Evolutionary conservation across 2,113 vertebrate species (phyloP).

Genomic region (Chroicocephalus ridibundus): DNA sequence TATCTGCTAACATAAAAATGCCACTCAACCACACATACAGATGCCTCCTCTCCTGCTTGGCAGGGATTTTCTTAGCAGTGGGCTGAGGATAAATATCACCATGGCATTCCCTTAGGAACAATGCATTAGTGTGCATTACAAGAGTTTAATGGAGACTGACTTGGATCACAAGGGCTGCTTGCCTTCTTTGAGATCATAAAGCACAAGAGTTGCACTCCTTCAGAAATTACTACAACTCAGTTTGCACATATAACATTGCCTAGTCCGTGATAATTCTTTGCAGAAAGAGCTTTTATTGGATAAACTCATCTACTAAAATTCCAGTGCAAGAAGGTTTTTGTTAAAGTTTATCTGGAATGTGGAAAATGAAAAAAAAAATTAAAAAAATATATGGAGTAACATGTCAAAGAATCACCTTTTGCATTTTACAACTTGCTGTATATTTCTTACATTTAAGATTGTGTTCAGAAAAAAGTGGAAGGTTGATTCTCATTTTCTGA

Average conservation of each 20-base stretch:
- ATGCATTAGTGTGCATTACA: background rate
- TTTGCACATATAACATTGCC: background rate
- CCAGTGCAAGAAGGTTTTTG: background rate
- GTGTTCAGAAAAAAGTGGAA: background rate
- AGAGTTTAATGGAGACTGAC: background rate
- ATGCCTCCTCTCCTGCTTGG: conserved; percentile 39
- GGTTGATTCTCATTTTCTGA: background rate
- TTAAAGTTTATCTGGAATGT: background rate
- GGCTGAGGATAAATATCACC: conserved; percentile 54
- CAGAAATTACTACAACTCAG: background rate
- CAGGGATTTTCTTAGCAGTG: conserved; percentile 1
- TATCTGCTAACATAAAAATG: conserved; percentile 35
- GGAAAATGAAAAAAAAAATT: background rate
- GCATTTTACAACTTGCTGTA: background rate
- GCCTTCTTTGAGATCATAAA: background rate
- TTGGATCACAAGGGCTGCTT: background rate
- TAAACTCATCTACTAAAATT: background rate
- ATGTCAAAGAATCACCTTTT: background rate
- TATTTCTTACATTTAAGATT: background rate
- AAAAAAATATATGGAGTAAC: background rate
- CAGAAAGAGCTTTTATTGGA: background rate
- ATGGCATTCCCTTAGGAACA: conserved; percentile 25
- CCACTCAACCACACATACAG: background rate
- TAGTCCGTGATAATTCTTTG: background rate
- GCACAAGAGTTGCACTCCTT: background rate